These are phyloP conservation scores for Nyctereutes procyonoides DNA, from an alignment of 2,113 vertebrate genomes.

Conservation along the genomic window DNA sequence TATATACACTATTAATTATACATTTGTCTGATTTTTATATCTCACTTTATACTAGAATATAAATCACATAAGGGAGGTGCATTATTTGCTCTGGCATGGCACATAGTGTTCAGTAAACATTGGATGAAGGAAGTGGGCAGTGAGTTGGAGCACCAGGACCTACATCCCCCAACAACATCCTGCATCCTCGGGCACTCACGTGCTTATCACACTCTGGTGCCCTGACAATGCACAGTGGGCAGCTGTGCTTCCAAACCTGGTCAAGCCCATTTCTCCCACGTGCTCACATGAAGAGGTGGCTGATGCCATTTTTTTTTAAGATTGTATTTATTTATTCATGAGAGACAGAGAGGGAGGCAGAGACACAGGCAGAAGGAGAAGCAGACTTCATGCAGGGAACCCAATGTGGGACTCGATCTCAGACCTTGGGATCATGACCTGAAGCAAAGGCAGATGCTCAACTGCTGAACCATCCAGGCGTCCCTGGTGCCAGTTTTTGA, in stretches of 20 bases:
- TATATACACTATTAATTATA: not conserved
- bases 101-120: not conserved
- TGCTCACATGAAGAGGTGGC: not conserved
- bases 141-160: not conserved
- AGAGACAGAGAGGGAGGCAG: too few relatives aligned
- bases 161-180: fast-evolving
- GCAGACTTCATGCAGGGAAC: too few relatives aligned
- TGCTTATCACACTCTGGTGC: not conserved
- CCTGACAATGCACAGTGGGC: fast-evolving
- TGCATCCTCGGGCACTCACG: fast-evolving
- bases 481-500: not conserved
- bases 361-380: too few relatives aligned
- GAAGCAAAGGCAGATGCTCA: too few relatives aligned
- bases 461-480: too few relatives aligned
- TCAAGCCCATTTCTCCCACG: not conserved
- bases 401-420: too few relatives aligned
- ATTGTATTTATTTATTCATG: too few relatives aligned
- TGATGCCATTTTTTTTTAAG: not conserved
- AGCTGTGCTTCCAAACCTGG: not conserved
- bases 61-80: not conserved
- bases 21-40: not conserved
- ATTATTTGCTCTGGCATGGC: not conserved
- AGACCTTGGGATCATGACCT: too few relatives aligned
- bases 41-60: not conserved
- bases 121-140: not conserved